Evolutionary conservation across 64 coral and sea anemone genomes (phyloP).

Genomic region (Stichodactyla helianthus): DNA sequence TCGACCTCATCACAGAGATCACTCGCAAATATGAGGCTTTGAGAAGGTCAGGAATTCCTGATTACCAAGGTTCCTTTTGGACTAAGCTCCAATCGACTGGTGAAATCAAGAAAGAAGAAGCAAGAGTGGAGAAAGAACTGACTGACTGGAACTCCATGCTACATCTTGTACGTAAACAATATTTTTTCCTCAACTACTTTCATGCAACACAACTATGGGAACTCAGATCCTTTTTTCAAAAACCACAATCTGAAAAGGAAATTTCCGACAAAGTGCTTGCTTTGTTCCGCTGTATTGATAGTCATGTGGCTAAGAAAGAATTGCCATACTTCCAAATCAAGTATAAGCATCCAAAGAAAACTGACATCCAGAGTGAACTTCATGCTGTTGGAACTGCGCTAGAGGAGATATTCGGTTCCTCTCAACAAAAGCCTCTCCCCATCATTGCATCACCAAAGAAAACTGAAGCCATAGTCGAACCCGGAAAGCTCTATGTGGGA

Average conservation of each 20-base stretch:
- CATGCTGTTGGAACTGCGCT: slow-evolving; percentile 44
- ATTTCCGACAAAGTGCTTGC: slow-evolving; percentile 15
- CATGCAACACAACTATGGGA: slow-evolving; percentile 76
- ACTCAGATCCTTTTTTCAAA: slow-evolving; percentile 3
- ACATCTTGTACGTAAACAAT: slow-evolving; percentile 3
- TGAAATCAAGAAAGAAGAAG: slow-evolving; percentile 29
- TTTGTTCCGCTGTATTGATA: slow-evolving; percentile 61
- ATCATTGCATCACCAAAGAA: background rate
- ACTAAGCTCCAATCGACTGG: slow-evolving; percentile 27
- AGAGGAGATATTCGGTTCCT: slow-evolving; percentile 37
- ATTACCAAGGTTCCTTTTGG: slow-evolving; percentile 32
- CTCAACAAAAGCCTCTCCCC: background rate
- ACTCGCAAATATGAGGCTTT: slow-evolving; percentile 13
- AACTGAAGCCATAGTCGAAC: slow-evolving; percentile 52
- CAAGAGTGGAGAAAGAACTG: slow-evolving; percentile 32
- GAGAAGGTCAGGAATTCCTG: slow-evolving; percentile 48
- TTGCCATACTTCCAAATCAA: slow-evolving; percentile 16
- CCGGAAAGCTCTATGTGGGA: slow-evolving; percentile 71
- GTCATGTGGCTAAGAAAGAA: slow-evolving; percentile 21
- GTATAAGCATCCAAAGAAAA: slow-evolving; percentile 46
- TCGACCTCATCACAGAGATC: slow-evolving; percentile 66
- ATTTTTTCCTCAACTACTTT: slow-evolving; percentile 76
- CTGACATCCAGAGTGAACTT: slow-evolving; percentile 30
- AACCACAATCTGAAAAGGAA: background rate
- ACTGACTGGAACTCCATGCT: slow-evolving; percentile 48